Evolutionary conservation across 2,797 vertebrate genomes (phyloP).

Genomic region (Labroides dimidiatus): DNA sequence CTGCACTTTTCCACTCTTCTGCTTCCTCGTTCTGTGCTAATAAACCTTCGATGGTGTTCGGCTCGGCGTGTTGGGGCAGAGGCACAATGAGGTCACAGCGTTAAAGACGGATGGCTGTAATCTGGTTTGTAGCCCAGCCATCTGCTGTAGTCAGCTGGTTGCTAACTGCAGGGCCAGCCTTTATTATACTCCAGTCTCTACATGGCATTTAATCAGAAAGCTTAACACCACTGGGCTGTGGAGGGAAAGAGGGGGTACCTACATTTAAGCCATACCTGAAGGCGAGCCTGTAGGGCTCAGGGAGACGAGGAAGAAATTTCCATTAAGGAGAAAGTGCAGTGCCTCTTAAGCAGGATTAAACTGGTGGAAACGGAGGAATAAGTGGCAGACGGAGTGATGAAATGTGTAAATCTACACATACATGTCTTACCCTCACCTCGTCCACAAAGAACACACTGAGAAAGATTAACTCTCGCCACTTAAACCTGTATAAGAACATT

Average conservation of each 20-base stretch:
- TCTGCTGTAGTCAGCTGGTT: conserved; percentile 84
- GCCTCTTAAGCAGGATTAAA: conserved; percentile 39
- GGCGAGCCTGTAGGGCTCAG: conserved; percentile 23
- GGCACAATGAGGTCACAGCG: conserved; percentile 80
- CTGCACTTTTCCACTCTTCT: background rate
- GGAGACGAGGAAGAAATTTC: conserved; percentile 30
- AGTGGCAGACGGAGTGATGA: conserved; percentile 2
- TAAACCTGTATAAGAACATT: no score
- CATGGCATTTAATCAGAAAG: conserved; percentile 72
- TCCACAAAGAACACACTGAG: conserved; percentile 11
- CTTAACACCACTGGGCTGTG: conserved; percentile 51
- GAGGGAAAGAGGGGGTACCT: conserved; percentile 35
- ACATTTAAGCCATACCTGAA: conserved; percentile 47
- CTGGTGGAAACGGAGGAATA: background rate
- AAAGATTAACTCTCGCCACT: no score
- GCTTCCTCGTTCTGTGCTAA: conserved; percentile 57
- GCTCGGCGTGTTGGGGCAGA: conserved; percentile 42
- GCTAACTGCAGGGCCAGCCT: conserved; percentile 72
- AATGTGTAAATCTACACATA: conserved; percentile 15
- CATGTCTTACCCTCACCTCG: conserved; percentile 24
- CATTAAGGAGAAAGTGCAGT: conserved; percentile 27
- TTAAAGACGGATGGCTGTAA: conserved; percentile 84
- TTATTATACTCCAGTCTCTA: conserved; percentile 62
- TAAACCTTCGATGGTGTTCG: conserved; percentile 53
- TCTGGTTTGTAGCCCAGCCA: conserved; percentile 80